Base-by-base conservation (phyloP, 2,113 vertebrate species). In the Madoqua kirkii region DNA sequence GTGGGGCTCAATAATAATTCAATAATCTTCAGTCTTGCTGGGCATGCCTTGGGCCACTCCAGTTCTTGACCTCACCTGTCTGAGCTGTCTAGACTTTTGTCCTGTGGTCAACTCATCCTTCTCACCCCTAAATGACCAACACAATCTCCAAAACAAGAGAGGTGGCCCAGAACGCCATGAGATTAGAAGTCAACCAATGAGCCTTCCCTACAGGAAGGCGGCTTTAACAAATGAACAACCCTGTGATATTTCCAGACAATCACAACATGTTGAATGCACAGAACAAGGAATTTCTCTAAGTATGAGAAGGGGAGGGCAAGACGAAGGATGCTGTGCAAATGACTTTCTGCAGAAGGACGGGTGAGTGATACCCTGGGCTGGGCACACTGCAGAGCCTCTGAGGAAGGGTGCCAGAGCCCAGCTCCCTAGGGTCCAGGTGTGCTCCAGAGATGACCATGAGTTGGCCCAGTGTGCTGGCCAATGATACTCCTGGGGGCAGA, bases 1-100 rank as follows among this genome's bases (percentile, higher is more conserved):
- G 50, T 93, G 62, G 95, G 92, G 82, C 93, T 98, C 93, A 89
- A 94, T 91, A 93, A 95, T 79, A 96, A 97, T 96, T 94, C 92
- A 94, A 84, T 97, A 96, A 97, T 96, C 97, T 67, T 93, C 91
- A 97, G 91, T 95, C 96, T 98, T 43, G 15, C 5, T 9, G 2
- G 0, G 71, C 52, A 62, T 50, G 92, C 87, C 59, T 95, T 76
- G 43, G 13, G 67, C 97, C 87, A 50, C 91, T 92, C 0, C 5
- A 2, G 87, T 25, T 17, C 82, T 97, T 52, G 64, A 79, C 54
- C 82, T 97, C 48, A 93, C 89, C 90, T 95, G 40, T 88, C 71
- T 60, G 50, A 78, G 55, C 27, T 36, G 43, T 86, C 50, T 79
- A 79, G 52, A 92, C 36, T 54, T 90, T 21, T 57, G 33, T 79